Evolutionary conservation across 2,888 invertebrate genomes (phyloP).

Genomic region (Cepaea hortensis): DNA sequence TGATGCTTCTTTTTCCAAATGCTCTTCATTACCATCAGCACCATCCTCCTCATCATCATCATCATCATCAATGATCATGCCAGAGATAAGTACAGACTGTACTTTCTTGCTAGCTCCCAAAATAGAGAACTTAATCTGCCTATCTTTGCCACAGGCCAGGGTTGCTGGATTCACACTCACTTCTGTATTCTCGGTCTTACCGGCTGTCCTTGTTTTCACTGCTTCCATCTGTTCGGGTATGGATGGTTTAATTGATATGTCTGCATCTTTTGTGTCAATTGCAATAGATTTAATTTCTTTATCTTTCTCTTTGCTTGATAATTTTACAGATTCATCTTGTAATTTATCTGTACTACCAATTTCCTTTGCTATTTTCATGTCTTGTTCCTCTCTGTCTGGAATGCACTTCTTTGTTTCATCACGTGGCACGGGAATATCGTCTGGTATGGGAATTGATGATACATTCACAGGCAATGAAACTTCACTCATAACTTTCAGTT

Average conservation of each 20-base stretch:
- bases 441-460: constrained; percentile 39
- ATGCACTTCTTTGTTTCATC: neutral
- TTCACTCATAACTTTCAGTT: neutral
- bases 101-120: constrained; percentile 30
- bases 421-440: constrained; percentile 38
- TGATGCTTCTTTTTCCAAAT: neutral
- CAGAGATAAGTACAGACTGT: constrained; percentile 7
- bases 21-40: neutral
- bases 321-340: constrained; percentile 25
- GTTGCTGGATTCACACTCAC: constrained; percentile 10
- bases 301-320: constrained; percentile 31
- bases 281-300: neutral
- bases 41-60: constrained; percentile 19
- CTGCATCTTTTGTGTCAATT: neutral
- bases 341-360: constrained; percentile 7
- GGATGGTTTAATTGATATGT: too few species aligned
- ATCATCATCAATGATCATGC: constrained; percentile 36
- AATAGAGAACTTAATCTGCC: constrained; percentile 46
- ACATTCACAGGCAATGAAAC: neutral
- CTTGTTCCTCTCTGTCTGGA: neutral
- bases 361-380: neutral
- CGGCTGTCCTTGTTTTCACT: neutral
- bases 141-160: constrained; percentile 22
- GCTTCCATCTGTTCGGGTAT: neutral
- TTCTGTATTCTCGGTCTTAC: neutral